Conservation (phyloP, 2,113 vertebrate genomes). For the Nannobrachium achirus region DNA sequence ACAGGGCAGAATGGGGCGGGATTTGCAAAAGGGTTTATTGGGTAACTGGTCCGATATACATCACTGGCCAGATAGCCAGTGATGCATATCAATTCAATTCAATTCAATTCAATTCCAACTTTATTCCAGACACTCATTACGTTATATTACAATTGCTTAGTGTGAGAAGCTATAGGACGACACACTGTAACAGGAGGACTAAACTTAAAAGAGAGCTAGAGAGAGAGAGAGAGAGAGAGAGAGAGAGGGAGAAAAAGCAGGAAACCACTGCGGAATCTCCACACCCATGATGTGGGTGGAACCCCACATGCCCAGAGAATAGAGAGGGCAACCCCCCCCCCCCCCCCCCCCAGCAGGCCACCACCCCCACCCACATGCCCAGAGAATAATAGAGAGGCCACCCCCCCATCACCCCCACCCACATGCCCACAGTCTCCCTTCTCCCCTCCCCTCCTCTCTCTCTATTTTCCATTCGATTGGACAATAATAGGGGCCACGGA, state of each 20-base stretch:
- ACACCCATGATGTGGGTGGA: conserved; percentile 67
- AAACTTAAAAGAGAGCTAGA: no score
- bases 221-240: conserved; percentile 17
- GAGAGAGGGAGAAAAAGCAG: conserved; percentile 38
- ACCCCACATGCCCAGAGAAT: conserved; percentile 33
- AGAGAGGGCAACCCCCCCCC: conserved; percentile 46
- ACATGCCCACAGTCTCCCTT: conserved; percentile 7
- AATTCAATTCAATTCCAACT: no score
- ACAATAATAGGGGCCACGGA: conserved; percentile 66
- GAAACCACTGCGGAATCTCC: conserved; percentile 64
- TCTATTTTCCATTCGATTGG: conserved; percentile 37
- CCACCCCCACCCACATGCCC: not conserved
- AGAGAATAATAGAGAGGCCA: conserved; percentile 52
- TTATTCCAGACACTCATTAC: no score
- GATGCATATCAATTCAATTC: no score
- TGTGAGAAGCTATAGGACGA: not conserved
- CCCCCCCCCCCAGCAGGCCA: not conserved
- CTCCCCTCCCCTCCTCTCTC: conserved; percentile 32
- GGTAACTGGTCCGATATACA: no score
- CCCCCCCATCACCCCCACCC: conserved; percentile 18
- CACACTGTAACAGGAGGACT: no score
- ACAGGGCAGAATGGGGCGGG: no score
- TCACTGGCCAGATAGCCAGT: no score
- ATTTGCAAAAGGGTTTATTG: no score
- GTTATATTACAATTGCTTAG: no score